phyloP scores from a whole-genome alignment of 1,140 invertebrate genomes.

The Eciton burchellii region DNA sequence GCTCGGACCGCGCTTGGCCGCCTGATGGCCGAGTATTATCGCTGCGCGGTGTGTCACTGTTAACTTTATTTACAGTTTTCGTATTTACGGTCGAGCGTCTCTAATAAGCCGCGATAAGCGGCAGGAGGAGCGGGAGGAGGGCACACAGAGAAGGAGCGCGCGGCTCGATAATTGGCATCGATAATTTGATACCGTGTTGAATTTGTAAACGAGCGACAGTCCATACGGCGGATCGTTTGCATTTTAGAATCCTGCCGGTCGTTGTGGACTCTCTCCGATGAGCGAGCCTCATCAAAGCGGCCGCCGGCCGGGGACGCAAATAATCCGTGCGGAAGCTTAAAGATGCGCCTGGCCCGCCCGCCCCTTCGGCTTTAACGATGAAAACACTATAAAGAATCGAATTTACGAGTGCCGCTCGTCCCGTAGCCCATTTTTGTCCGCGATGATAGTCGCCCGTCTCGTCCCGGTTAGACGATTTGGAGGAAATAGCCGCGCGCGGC shows the following conservation, averaged over 20 bases:
- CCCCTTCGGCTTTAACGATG: constrained; percentile 63
- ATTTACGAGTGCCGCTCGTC: constrained; percentile 68
- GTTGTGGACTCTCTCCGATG: constrained; percentile 25
- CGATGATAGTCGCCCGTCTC: constrained; percentile 4
- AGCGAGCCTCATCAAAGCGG: constrained; percentile 62
- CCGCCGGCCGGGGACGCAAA: constrained; percentile 6
- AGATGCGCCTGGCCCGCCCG: neutral
- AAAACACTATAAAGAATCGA: constrained; percentile 74
- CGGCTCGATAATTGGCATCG: no score
- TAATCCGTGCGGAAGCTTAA: constrained; percentile 25
- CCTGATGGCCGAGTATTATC: no score
- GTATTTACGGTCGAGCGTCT: no score
- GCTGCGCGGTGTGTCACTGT: no score
- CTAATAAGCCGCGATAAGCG: no score
- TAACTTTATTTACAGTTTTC: no score
- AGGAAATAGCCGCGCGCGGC: constrained; percentile 11
- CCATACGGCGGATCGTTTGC: neutral
- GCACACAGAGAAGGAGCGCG: no score
- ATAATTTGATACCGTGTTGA: no score
- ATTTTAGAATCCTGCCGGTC: neutral
- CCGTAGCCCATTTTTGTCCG: constrained; percentile 9
- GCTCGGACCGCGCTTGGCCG: no score
- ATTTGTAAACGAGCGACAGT: neutral
- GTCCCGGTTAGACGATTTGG: constrained; percentile 10
- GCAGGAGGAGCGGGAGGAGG: no score